phyloP scores from a whole-genome alignment of 2,888 invertebrate genomes.

The Sphecodes monilicornis region DNA sequence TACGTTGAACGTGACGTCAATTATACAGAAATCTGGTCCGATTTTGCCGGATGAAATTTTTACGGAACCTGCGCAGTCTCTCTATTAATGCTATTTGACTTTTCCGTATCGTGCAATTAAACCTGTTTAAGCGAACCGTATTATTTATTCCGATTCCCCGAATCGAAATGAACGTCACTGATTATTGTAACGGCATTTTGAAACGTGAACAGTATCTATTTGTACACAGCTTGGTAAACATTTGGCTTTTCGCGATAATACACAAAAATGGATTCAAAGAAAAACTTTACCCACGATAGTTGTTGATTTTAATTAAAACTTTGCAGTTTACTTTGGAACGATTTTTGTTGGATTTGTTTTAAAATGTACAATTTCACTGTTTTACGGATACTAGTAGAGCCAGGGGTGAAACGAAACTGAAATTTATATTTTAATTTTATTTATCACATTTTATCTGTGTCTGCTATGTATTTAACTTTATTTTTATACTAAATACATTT shows the following conservation, averaged over 20 bases:
- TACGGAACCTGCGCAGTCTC: neutral
- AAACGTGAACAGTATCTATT: neutral
- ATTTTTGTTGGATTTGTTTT: no score
- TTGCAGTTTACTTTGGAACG: no score
- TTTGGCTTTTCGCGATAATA: neutral
- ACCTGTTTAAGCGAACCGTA: neutral
- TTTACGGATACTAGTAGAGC: no score
- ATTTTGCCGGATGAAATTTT: conserved; percentile 20
- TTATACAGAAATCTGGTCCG: conserved; percentile 48
- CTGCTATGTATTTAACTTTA: neutral
- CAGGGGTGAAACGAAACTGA: neutral
- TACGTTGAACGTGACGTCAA: conserved; percentile 58
- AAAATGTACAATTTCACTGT: no score
- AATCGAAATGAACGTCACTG: neutral
- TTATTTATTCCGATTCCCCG: conserved; percentile 7
- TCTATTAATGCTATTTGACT: neutral
- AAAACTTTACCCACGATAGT: neutral
- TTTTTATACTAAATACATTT: no score
- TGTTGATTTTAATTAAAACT: neutral
- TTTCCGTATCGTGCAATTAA: neutral
- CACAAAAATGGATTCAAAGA: neutral
- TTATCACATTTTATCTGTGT: neutral
- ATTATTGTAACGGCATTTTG: neutral
- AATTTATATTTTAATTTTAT: neutral
- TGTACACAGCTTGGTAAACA: neutral